phyloP scores from a whole-genome alignment of 2,888 invertebrate genomes.

The Drosophila maculinotata region DNA sequence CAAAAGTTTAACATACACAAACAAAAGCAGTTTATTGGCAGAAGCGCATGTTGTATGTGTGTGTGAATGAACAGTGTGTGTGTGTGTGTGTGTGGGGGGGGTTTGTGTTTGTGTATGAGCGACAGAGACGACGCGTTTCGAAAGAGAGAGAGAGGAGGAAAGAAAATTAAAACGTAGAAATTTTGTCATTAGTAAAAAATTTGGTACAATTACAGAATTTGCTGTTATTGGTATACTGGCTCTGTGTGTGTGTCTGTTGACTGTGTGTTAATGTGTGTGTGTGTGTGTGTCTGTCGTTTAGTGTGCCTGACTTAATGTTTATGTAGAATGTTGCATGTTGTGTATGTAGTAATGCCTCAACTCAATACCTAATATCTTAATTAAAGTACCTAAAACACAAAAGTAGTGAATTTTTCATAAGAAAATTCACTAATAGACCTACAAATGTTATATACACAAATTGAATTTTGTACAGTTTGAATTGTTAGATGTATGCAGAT shows the following conservation, averaged over 20 bases:
- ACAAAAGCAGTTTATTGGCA: constrained; percentile 66
- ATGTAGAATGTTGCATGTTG: constrained; percentile 31
- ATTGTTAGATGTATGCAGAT: constrained; percentile 30
- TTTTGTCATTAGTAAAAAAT: constrained; percentile 72
- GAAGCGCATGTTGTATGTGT: constrained; percentile 58
- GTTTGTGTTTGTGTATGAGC: constrained; percentile 27
- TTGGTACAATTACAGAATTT: constrained; percentile 49
- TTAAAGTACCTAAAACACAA: constrained; percentile 28
- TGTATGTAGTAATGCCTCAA: constrained; percentile 24
- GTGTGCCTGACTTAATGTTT: constrained; percentile 51
- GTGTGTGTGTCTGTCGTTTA: constrained; percentile 23
- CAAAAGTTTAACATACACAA: constrained; percentile 59
- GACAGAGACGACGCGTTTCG: constrained; percentile 41
- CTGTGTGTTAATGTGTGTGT: constrained; percentile 23
- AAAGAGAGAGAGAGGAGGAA: constrained; percentile 45
- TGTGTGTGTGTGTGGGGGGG: constrained; percentile 23
- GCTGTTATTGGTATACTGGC: constrained; percentile 34
- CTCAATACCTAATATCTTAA: constrained; percentile 44
- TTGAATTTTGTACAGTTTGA: constrained; percentile 33
- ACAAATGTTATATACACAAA: constrained; percentile 17
- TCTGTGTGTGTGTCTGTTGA: constrained; percentile 33
- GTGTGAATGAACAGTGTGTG: constrained; percentile 22
- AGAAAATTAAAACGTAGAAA: constrained; percentile 69
- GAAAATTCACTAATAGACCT: constrained; percentile 27
- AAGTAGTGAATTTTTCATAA: background rate